Conservation (phyloP, 2,797 vertebrate species). For the Halcyon leucocephala region DNA sequence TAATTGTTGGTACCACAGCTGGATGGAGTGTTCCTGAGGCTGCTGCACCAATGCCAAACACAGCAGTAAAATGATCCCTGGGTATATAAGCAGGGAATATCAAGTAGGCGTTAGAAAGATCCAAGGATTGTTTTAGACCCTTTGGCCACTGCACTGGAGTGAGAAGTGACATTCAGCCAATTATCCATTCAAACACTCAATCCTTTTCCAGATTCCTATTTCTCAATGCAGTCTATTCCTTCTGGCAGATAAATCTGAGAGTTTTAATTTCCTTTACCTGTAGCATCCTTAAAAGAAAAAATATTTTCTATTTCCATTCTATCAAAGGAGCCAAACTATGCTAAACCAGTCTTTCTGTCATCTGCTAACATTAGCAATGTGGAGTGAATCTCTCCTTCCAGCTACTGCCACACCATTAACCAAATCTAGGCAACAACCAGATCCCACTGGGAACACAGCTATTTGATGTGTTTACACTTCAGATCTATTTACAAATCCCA, state of each 20-base stretch:
- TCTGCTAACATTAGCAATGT: neutral
- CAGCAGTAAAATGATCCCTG: constrained; percentile 40
- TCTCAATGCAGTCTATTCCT: neutral
- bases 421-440: neutral
- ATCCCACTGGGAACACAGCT: neutral
- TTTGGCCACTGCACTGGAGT: neutral
- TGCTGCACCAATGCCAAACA: constrained; percentile 22
- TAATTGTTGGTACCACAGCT: constrained; percentile 49
- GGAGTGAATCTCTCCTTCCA: neutral
- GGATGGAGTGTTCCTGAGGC: constrained; percentile 1
- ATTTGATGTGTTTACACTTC: neutral
- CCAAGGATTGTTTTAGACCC: constrained; percentile 1
- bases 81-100: constrained; percentile 11
- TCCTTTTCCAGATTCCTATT: neutral
- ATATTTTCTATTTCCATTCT: neutral
- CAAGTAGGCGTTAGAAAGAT: neutral
- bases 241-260: neutral
- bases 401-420: neutral
- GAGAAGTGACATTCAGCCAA: constrained; percentile 11
- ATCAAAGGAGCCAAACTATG: neutral
- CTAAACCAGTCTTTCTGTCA: neutral
- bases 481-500: neutral
- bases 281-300: neutral
- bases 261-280: constrained; percentile 49
- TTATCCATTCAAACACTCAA: neutral